Evolutionary conservation across 2,888 invertebrate genomes (phyloP).

Genomic region (Lamproptera curius): DNA sequence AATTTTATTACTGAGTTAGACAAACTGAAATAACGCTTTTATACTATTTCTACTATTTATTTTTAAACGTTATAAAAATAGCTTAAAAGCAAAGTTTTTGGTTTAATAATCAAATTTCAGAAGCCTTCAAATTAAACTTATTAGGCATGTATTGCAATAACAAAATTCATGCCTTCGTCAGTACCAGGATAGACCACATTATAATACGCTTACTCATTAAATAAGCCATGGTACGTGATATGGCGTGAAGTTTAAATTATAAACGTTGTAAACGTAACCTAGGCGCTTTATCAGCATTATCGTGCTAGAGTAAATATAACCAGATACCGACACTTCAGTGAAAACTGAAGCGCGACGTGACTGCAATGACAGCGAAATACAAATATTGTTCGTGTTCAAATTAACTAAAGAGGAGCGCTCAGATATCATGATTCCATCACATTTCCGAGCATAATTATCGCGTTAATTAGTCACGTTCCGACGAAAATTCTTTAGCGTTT

Average conservation of each 20-base stretch:
- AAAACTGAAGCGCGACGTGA: conserved; percentile 17
- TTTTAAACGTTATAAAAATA: too few species aligned
- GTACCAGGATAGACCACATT: neutral
- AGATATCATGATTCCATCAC: conserved; percentile 7
- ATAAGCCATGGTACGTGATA: neutral
- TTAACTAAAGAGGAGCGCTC: neutral
- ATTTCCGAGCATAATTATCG: conserved; percentile 2
- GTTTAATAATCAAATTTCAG: too few species aligned
- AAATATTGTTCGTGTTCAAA: conserved; percentile 11
- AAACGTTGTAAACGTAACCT: conserved; percentile 4
- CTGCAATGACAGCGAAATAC: conserved; percentile 16
- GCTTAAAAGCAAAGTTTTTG: too few species aligned
- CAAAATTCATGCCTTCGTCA: neutral
- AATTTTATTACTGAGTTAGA: too few species aligned
- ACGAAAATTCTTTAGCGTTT: neutral
- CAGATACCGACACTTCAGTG: conserved; percentile 14
- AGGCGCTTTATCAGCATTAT: conserved; percentile 16
- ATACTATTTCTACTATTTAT: too few species aligned
- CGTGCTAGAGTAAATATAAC: conserved; percentile 16
- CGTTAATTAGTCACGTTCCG: conserved; percentile 6
- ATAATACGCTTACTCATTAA: neutral
- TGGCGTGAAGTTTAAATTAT: conserved; percentile 4
- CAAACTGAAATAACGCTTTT: too few species aligned
- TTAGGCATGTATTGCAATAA: too few species aligned
- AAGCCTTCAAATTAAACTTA: too few species aligned